These are phyloP conservation scores for Eupithecia pulchellata DNA, from an alignment of 2,888 invertebrate genomes.

Conservation along the genomic window DNA sequence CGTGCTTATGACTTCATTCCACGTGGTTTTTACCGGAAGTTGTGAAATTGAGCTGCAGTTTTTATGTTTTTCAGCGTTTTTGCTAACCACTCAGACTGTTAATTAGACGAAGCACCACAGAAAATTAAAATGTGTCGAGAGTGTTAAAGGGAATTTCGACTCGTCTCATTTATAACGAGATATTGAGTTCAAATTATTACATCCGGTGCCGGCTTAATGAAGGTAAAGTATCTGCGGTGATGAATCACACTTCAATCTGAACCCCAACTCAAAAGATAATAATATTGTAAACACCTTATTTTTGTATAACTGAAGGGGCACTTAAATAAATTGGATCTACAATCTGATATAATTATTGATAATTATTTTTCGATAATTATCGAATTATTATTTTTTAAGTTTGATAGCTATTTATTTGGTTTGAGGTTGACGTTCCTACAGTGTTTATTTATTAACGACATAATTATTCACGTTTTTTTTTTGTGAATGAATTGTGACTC, in stretches of 20 bases:
- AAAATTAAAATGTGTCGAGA: constrained; percentile 34
- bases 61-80: constrained; percentile 36
- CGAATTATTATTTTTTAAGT: too few relatives aligned
- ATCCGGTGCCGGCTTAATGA: constrained; percentile 18
- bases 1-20: constrained; percentile 13
- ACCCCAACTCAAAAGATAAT: not conserved
- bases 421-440: not conserved
- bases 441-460: too few relatives aligned
- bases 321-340: not conserved
- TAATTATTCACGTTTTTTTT: too few relatives aligned
- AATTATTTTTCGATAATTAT: too few relatives aligned
- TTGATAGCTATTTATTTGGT: too few relatives aligned
- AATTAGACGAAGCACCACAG: constrained; percentile 34
- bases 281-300: not conserved
- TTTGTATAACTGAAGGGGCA: not conserved
- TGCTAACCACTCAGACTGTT: constrained; percentile 39
- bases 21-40: constrained; percentile 36
- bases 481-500: too few relatives aligned
- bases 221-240: constrained; percentile 13
- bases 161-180: constrained; percentile 14
- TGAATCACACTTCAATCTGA: constrained; percentile 12
- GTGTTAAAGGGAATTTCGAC: constrained; percentile 14
- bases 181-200: constrained; percentile 18
- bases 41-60: constrained; percentile 35
- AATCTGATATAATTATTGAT: not conserved